Conservation (phyloP, 2,888 invertebrate genomes). For the Limnephilus marmoratus region DNA sequence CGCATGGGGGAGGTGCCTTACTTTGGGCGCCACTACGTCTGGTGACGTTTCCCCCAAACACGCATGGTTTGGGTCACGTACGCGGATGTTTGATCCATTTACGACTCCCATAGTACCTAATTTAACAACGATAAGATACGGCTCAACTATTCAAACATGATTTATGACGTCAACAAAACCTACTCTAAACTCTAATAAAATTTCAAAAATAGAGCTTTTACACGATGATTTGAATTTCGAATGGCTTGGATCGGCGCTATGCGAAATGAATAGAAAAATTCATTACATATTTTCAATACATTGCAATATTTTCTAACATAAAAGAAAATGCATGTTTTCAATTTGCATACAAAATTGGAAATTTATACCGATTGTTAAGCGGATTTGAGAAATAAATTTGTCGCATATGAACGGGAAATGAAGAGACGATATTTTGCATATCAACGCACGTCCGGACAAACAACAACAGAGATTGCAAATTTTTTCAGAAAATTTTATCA, state of each 20-base stretch:
- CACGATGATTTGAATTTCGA: background rate
- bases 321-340: background rate
- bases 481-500: background rate
- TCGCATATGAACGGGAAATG: background rate
- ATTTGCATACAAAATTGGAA: background rate
- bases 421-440: background rate
- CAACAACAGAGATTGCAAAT: background rate
- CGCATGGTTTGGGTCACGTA: slow-evolving; percentile 57
- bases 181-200: background rate
- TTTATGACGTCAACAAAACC: background rate
- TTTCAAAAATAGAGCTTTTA: background rate
- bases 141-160: background rate
- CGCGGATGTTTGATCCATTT: background rate
- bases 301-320: background rate
- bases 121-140: background rate
- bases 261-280: background rate
- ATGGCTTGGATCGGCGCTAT: background rate
- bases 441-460: background rate
- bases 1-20: slow-evolving; percentile 12
- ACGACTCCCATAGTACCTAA: background rate
- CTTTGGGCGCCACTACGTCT: slow-evolving; percentile 59
- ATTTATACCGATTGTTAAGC: background rate
- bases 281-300: background rate
- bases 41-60: slow-evolving; percentile 55
- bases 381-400: background rate